These are phyloP conservation scores for Clarias pachynema DNA, from an alignment of 2,797 vertebrate genomes.

Conservation along the genomic window DNA sequence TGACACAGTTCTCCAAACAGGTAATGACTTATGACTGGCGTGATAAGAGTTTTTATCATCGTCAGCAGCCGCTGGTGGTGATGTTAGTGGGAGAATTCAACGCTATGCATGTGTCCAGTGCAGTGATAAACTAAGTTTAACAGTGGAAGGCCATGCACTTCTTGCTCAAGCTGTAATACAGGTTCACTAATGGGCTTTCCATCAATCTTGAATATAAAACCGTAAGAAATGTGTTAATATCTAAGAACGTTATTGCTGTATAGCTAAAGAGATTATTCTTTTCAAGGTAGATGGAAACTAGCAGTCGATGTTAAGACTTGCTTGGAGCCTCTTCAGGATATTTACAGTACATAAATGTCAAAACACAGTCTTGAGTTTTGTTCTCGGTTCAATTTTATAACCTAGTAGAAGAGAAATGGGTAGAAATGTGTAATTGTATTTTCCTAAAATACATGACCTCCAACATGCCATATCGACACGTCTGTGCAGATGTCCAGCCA, in stretches of 20 bases:
- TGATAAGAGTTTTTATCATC: background rate
- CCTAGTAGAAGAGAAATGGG: background rate
- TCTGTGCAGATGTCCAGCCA: conserved; percentile 3
- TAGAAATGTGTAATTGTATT: too few species aligned
- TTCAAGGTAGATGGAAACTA: background rate
- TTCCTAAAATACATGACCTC: background rate
- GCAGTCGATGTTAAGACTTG: background rate
- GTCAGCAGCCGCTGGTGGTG: background rate
- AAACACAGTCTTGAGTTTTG: background rate
- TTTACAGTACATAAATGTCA: background rate
- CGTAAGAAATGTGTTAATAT: background rate
- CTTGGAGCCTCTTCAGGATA: background rate
- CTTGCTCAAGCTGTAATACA: background rate
- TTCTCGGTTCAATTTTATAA: background rate
- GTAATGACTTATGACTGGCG: conserved; percentile 26
- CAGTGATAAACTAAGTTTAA: background rate
- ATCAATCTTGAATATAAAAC: background rate
- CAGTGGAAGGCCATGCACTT: background rate
- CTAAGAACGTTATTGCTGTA: background rate
- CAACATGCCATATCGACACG: background rate
- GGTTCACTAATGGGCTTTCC: background rate
- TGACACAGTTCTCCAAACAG: conserved; percentile 34
- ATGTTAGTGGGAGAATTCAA: background rate
- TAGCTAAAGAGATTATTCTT: background rate
- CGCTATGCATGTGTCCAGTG: background rate